phyloP scores from a whole-genome alignment of 2,113 vertebrate species.

The Camelus dromedarius region DNA sequence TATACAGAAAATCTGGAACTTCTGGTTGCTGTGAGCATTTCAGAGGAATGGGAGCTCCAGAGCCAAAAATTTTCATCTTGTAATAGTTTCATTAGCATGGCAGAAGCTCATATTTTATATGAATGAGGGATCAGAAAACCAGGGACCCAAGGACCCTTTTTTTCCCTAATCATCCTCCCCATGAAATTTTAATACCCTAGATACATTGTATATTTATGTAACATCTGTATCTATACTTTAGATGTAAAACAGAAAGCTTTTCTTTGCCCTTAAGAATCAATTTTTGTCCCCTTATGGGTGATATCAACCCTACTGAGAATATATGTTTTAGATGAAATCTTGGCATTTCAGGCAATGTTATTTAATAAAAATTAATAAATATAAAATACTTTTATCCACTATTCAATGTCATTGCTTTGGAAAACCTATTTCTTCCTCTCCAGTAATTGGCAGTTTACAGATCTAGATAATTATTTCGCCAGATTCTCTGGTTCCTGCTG shows the following conservation, averaged over 20 bases:
- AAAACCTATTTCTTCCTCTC: background rate
- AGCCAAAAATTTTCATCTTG: background rate
- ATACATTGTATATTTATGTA: background rate
- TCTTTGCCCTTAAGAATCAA: background rate
- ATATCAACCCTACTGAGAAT: background rate
- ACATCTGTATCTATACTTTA: background rate
- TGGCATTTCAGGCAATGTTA: background rate
- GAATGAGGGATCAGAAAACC: background rate
- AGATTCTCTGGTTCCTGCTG: background rate
- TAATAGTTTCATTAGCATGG: background rate
- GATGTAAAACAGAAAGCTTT: background rate
- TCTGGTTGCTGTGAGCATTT: background rate
- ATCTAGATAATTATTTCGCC: background rate
- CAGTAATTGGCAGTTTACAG: background rate
- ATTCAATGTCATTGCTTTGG: background rate
- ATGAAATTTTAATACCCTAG: background rate
- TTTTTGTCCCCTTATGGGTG: background rate
- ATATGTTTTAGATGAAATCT: background rate
- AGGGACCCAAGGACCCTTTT: background rate
- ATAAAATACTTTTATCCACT: background rate
- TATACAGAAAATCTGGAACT: background rate
- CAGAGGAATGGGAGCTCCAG: background rate
- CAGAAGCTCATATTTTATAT: background rate
- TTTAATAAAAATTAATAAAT: slow-evolving; percentile 43
- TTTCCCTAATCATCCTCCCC: background rate